Evolutionary conservation across 1,140 invertebrate species (phyloP), one percentile per base, ranked within the genome.

Genomic region (Brachionus sp.): DNA sequence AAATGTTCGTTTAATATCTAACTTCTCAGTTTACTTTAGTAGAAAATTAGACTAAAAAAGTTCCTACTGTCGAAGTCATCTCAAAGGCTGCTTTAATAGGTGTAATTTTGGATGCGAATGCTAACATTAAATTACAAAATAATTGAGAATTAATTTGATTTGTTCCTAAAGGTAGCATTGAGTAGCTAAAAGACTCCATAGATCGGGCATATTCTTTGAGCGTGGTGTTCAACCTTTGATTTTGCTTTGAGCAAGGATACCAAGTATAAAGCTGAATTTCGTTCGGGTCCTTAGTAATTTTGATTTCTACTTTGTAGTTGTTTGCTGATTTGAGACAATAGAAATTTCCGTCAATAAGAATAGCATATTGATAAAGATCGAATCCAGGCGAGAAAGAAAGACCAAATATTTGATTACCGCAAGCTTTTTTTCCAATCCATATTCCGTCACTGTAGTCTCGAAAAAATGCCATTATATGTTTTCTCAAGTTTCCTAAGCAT

Each of bases 61-160:
- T 70, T 37, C 66, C 66, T 39, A 70, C 33, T 9, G 66, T 6
- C 16, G 66, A 39, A 7, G 66, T 70, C 66, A 70, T 70, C 16
- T 70, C 66, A 37, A 70, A 19, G 7, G 66, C 66, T 6, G 66
- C 66, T 70, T 70, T 70, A 2, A 39, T 39, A 2, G 66, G 66
- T 70, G 66, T 37, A 42, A 70, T 70, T 70, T 70, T 70, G n/a
- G 66, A 35, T 39, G 66, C 66, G 19, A 37, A 70, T 1, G 35
- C 66, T 4, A 70, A 12, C 66, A 70, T 70, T 12, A 70, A 39
- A 70, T 70, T 37, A 37, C 33, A 39, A 70, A 70, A 70, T 37
- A 70, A 39, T 16, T 70, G 66, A 37, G 66, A 70, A 16, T 70
- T 70, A 6, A 70, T 70, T 70, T 70, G 66, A 70, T 70, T 70